A percentile compares a stretch with the other conserved stretches of the same genome.
Evolutionary conservation across 2,113 vertebrate species (phyloP).

Genomic region (Carollia perspicillata): DNA sequence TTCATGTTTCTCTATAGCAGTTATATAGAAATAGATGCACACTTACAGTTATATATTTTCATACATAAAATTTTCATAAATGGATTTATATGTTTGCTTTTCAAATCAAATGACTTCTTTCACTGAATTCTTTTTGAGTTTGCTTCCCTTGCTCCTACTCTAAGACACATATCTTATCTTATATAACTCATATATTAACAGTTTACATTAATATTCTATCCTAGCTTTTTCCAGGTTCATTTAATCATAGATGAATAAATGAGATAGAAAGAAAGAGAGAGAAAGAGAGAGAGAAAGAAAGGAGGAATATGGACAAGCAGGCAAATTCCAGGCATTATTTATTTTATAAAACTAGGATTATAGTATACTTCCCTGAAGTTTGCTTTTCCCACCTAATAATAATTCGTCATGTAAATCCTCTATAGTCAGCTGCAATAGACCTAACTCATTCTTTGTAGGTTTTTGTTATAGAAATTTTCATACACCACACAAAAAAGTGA

Average conservation of each 20-base stretch:
- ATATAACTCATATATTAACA: neutral
- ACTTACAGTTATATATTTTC: neutral
- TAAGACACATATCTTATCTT: neutral
- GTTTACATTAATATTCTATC: neutral
- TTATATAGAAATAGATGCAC: neutral
- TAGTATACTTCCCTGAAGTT: neutral
- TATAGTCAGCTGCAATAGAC: neutral
- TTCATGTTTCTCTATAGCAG: neutral
- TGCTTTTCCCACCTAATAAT: neutral
- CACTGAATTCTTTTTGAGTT: neutral
- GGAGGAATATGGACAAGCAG: neutral
- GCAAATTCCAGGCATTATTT: neutral
- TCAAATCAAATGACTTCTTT: neutral
- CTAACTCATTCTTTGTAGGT: slow-evolving; percentile 8
- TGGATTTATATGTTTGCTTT: neutral
- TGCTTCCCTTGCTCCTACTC: neutral
- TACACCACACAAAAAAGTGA: neutral
- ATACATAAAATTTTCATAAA: neutral
- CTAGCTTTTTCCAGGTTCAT: neutral
- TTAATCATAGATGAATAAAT: neutral
- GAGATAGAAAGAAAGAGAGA: neutral
- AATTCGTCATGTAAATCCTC: slow-evolving; percentile 15
- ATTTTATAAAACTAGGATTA: slow-evolving; percentile 42
- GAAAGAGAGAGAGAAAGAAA: neutral
- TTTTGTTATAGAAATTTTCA: slow-evolving; percentile 34